phyloP scores from a whole-genome alignment of 2,797 vertebrate species.

The Macrochelys suwanniensis region DNA sequence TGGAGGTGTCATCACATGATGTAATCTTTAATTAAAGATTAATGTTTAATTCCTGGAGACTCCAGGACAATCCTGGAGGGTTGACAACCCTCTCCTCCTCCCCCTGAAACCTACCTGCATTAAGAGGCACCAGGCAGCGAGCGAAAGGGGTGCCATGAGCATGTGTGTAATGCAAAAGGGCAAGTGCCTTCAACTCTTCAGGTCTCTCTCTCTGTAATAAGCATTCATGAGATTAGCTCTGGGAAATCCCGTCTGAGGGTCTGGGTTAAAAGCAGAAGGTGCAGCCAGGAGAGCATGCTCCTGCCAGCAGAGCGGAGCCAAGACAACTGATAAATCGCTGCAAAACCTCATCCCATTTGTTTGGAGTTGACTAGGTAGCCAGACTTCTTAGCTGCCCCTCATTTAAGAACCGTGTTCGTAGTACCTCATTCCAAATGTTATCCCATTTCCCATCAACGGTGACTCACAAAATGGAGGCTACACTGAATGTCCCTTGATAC shows the following conservation, averaged over 20 bases:
- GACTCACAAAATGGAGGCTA: not conserved
- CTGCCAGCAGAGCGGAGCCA: constrained; percentile 33
- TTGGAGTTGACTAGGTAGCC: not conserved
- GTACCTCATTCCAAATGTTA: not conserved
- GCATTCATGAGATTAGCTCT: constrained; percentile 60
- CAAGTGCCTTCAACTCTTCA: constrained; percentile 58
- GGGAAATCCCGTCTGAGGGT: constrained; percentile 58
- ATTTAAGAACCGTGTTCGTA: not conserved
- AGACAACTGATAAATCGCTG: not conserved
- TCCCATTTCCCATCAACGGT: not conserved
- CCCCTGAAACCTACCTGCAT: constrained; percentile 9
- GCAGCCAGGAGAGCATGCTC: not conserved
- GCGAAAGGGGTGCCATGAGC: constrained; percentile 31
- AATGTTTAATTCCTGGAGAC: no score
- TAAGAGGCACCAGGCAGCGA: constrained; percentile 31
- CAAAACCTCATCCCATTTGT: accelerated
- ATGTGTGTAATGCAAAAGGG: constrained; percentile 56
- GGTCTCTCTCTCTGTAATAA: constrained; percentile 64
- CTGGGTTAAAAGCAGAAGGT: not conserved
- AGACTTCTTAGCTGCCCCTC: not conserved
- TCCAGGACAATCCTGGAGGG: no score
- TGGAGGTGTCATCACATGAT: no score
- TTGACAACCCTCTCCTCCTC: not conserved
- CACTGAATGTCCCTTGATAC: not conserved
- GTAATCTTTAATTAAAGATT: no score